Conservation (phyloP, 2,888 invertebrate genomes). For the Ceratothoa steindachneri region DNA sequence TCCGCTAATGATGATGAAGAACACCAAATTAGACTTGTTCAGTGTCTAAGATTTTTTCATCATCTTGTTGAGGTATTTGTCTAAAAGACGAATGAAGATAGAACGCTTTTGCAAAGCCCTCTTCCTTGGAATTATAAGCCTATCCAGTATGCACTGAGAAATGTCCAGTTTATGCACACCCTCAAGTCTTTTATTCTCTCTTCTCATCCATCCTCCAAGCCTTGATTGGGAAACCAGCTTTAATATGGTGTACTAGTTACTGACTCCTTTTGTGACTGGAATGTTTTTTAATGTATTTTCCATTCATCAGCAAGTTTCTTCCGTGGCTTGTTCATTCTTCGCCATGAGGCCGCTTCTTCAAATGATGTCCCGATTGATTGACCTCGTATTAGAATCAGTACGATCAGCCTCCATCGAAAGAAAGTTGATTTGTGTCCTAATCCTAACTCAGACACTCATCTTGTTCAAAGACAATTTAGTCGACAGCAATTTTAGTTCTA, state of each 20-base stretch:
- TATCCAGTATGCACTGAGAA: no score
- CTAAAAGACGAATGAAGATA: no score
- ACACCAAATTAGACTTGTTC: not conserved
- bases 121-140: no score
- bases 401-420: not conserved
- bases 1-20: not conserved
- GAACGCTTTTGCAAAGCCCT: no score
- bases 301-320: not conserved
- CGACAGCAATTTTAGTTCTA: not conserved
- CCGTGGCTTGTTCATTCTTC: not conserved
- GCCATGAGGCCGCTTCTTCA: not conserved
- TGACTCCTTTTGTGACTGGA: no score
- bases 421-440: not conserved
- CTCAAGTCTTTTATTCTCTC: no score
- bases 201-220: no score
- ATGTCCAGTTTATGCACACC: no score
- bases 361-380: not conserved
- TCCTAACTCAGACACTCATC: not conserved
- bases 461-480: not conserved
- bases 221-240: no score
- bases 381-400: not conserved
- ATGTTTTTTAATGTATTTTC: no score
- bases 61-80: not conserved
- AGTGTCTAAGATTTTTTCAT: conserved; percentile 4
- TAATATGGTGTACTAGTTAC: no score